These are phyloP conservation scores for Drosophila kurseongensis DNA, from an alignment of 1,140 invertebrate species.

Conservation along the genomic window DNA sequence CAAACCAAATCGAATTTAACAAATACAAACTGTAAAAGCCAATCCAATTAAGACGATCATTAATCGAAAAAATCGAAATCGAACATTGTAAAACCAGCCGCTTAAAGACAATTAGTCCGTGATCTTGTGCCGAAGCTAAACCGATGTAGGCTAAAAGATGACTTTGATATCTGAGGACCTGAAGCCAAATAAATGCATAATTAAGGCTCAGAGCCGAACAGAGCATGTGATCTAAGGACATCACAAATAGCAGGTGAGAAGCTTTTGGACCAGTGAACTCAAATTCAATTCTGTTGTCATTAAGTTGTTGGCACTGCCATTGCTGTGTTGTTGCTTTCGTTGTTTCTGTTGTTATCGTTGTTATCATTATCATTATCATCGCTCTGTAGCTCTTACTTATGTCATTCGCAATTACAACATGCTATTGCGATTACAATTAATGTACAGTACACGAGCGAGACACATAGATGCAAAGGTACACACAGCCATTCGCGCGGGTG, in stretches of 20 bases:
- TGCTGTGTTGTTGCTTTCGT: slow-evolving; percentile 30
- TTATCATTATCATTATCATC: slow-evolving; percentile 46
- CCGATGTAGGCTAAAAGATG: background rate
- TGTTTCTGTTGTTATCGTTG: slow-evolving; percentile 28
- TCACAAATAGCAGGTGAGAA: slow-evolving; percentile 17
- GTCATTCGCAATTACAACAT: slow-evolving; percentile 60
- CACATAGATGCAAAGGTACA: background rate
- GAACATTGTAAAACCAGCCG: background rate
- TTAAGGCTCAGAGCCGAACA: background rate
- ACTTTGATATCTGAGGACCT: background rate
- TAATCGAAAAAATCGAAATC: background rate
- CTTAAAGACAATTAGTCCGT: background rate
- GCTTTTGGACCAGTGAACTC: background rate
- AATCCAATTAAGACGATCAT: background rate
- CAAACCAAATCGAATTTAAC: background rate
- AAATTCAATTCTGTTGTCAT: slow-evolving; percentile 27
- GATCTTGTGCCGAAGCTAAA: background rate
- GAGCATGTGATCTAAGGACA: slow-evolving; percentile 10
- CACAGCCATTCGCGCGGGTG: background rate
- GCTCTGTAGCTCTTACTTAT: slow-evolving; percentile 33
- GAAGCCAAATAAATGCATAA: background rate
- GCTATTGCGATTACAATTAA: slow-evolving; percentile 45
- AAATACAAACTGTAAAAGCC: background rate
- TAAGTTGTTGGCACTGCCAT: slow-evolving; percentile 37
- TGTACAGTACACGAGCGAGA: slow-evolving; percentile 32